phyloP scores from a whole-genome alignment of 1,140 invertebrate genomes.

The Drosophila teissieri region DNA sequence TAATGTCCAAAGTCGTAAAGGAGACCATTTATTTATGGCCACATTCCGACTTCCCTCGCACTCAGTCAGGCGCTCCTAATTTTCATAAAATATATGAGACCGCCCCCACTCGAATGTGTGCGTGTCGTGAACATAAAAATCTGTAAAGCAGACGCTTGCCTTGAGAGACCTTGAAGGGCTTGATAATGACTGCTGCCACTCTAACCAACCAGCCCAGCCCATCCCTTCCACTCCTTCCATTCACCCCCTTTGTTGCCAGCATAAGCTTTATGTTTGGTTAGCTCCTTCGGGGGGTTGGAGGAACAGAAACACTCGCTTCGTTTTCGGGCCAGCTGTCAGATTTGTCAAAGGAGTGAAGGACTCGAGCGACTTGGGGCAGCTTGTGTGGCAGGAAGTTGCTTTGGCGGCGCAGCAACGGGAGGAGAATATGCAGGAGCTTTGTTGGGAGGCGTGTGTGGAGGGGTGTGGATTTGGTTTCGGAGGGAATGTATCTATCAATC shows the following conservation, averaged over 20 bases:
- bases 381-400: constrained; percentile 50
- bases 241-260: constrained; percentile 52
- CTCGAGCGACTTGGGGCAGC: constrained; percentile 46
- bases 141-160: constrained; percentile 55
- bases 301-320: constrained; percentile 21
- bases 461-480: constrained; percentile 25
- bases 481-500: constrained; percentile 39
- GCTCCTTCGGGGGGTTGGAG: constrained; percentile 53
- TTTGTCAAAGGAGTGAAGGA: constrained; percentile 60
- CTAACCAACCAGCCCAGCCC: constrained; percentile 26
- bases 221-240: neutral
- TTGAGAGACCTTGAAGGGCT: constrained; percentile 70
- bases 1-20: constrained; percentile 83
- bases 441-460: constrained; percentile 4
- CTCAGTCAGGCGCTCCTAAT: constrained; percentile 51
- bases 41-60: constrained; percentile 46
- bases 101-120: constrained; percentile 22
- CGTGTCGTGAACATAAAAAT: constrained; percentile 71
- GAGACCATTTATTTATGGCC: constrained; percentile 83
- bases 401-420: constrained; percentile 8
- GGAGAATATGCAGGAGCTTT: constrained; percentile 3
- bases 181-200: constrained; percentile 67
- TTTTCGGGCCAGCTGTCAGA: constrained; percentile 59
- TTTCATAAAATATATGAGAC: constrained; percentile 68
- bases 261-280: constrained; percentile 63